Base-by-base conservation (phyloP, 1,140 invertebrate genomes). In the Cydia strobilella region DNA sequence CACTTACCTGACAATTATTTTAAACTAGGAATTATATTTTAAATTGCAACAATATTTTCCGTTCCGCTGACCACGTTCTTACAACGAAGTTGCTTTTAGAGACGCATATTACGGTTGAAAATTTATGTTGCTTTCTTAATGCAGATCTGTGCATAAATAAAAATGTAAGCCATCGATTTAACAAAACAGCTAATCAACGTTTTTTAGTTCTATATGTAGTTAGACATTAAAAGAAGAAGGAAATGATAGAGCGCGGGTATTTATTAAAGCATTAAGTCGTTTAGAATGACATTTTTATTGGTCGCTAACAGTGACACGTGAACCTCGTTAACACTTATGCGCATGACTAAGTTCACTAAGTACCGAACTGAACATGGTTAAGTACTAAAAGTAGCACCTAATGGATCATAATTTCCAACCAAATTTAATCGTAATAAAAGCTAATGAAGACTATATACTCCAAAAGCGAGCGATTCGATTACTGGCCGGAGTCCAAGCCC, bases 271-370 rank as follows among this genome's bases (percentile, higher is more conserved):
- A 69, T 69, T 69, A 69, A 35, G 65, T 69, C 65, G 31, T 69
- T 69, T n/a, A n/a, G 27, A 69, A 69, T 69, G 65, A 18, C 65
- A 69, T 69, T 69, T 54, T 69, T 69, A 69, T 35, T 69, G 65
- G 18, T 69, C 27, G 9, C 27, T 39, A 42, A 18, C 31, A 69
- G 23, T 69, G 31, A 69, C 65, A 69, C 65, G 65, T 69, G n/a
- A 66, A 18, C 35, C 65, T 42, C 0, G n/a, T 35, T 69, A 42
- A 13, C 65, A 13, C 54, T 59, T 20, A 59, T 59, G 54, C 54
- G 23, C 18, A 23, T 9, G n/a, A 18, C 18, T 59, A 59, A 59
- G 7, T 59, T 18, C 1, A 10, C 12, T 45, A 45, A 15, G 42
- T 15, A 15, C 4, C 0, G 42, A 45, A 45, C 2, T 45, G 42